Base-by-base conservation (phyloP, 2,888 invertebrate species). In the Philonicus albiceps region DNA sequence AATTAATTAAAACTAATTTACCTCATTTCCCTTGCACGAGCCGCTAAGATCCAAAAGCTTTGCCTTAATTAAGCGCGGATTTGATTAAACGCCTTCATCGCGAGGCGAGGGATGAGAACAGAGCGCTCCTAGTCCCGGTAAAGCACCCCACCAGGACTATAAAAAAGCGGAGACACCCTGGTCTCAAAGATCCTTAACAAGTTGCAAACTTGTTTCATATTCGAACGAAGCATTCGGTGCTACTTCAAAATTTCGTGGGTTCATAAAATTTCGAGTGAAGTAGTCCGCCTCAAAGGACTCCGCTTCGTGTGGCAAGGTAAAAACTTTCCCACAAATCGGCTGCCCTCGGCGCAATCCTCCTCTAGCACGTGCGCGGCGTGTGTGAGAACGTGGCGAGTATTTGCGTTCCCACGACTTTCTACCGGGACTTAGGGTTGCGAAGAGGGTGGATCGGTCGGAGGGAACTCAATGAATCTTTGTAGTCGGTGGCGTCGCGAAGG, bases 361-460 rank as follows among this genome's bases (percentile, higher is more conserved):
- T 49, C 16, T 13, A 89, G 91, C 92, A 92, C 92, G 92, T 92
- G 92, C 89, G 89, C 89, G 90, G 89, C 90, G 89, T 91, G 91
- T 92, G 92, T 92, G 92, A 92, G 92, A 92, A 92, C 90, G 90
- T 89, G 87, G 88, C 89, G 90, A 90, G 89, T 90, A 91, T 90
- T 91, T 90, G 90, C 90, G 91, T 91, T 91, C 91, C 90, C 90
- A 90, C 90, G 90, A 43, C 40, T 64, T 55, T 27, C 7, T 11
- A 37, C 37, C 0, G 37, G 2, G 64, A 11, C 7, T 2, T 22
- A 64, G 22, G 3, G 6, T 27, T 22, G 64, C 19, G 64, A 64
- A 19, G n/a, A n/a, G 64, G 64, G 64, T 64, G 64, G 22, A 27
- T 8, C 27, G 64, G 19, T 8, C 7, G 27, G 64, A 64, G 64